A percentile compares a stretch with the other conserved stretches of the same genome.
phyloP scores from a whole-genome alignment of 1,140 invertebrate species.

The Stegodyphus dumicola region DNA sequence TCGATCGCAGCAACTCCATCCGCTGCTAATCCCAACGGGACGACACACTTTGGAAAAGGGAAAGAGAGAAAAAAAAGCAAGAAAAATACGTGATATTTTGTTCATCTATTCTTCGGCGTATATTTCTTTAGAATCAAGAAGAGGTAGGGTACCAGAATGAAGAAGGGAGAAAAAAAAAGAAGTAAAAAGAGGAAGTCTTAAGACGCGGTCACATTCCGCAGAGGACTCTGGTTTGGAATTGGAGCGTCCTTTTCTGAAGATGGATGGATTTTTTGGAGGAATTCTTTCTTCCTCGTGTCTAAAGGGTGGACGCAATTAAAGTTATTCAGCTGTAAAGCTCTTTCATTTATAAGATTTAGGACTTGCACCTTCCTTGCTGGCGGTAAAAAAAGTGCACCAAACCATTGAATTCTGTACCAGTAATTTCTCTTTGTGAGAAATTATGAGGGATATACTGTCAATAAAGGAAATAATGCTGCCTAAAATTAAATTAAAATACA shows the following conservation, averaged over 20 bases:
- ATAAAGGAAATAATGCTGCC: too few species aligned
- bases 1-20: neutral
- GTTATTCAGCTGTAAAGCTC: neutral
- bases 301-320: neutral
- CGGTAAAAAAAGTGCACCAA: too few species aligned
- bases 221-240: neutral
- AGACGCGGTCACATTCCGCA: neutral
- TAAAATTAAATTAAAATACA: too few species aligned
- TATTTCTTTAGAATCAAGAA: conserved; percentile 1
- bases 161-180: neutral
- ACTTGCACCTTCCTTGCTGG: too few species aligned
- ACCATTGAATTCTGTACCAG: too few species aligned
- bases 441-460: too few species aligned
- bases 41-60: conserved; percentile 15
- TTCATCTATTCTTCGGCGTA: conserved; percentile 36
- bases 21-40: conserved; percentile 31
- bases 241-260: neutral
- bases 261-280: neutral
- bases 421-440: too few species aligned
- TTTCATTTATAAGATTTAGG: too few species aligned
- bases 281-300: neutral
- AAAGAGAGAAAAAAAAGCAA: neutral
- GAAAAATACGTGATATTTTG: conserved; percentile 39
- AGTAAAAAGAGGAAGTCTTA: neutral
- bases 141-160: neutral